phyloP scores from a whole-genome alignment of 2,797 vertebrate genomes.

The Sebastes minor region DNA sequence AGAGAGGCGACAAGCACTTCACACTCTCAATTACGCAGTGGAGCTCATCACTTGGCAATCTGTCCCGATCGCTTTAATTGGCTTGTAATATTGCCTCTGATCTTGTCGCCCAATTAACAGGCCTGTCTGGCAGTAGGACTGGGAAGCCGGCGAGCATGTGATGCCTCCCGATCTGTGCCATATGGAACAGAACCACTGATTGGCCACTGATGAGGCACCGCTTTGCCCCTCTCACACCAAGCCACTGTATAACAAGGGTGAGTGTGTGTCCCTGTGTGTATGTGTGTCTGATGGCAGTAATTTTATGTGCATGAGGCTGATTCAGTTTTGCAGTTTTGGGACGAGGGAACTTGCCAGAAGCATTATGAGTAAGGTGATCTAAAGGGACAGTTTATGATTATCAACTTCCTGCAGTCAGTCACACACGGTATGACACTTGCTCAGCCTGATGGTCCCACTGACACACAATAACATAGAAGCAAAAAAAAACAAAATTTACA shows the following conservation, averaged over 20 bases:
- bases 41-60: conserved; percentile 99
- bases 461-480: background rate
- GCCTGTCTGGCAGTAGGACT: conserved; percentile 96
- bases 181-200: conserved; percentile 95
- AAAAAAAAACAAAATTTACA: background rate
- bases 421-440: background rate
- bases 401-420: conserved; percentile 11
- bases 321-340: conserved; percentile 19
- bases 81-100: conserved; percentile 99
- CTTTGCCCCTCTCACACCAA: conserved; percentile 87
- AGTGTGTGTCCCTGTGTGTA: background rate
- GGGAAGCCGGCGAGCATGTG: conserved; percentile 90
- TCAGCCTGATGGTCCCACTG: conserved; percentile 9
- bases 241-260: conserved; percentile 28
- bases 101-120: conserved; percentile 99
- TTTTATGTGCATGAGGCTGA: conserved; percentile 33
- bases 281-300: conserved; percentile 18
- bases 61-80: conserved; percentile 99
- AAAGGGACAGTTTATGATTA: conserved; percentile 29
- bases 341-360: conserved; percentile 7
- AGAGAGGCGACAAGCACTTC: conserved; percentile 88
- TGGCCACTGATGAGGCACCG: conserved; percentile 89
- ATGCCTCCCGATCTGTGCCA: conserved; percentile 92
- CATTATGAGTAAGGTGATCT: conserved; percentile 20
- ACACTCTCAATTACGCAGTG: conserved; percentile 98